Evolutionary conservation across 2,888 invertebrate genomes (phyloP).

Genomic region (Tipula confusa): DNA sequence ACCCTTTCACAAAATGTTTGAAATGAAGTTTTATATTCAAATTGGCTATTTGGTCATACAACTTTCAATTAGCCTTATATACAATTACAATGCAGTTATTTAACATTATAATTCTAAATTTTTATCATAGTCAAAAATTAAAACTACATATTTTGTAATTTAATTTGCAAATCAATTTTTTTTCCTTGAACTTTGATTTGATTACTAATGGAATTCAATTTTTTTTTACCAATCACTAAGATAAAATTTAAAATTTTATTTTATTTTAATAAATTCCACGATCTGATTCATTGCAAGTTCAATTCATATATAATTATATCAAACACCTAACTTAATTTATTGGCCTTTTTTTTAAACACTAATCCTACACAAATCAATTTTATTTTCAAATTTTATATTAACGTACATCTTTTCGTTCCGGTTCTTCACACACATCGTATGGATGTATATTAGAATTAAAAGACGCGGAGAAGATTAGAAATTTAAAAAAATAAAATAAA

Average conservation of each 20-base stretch:
- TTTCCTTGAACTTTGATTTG: no score
- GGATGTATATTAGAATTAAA: neutral
- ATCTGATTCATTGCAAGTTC: neutral
- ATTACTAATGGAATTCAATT: no score
- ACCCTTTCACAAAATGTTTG: neutral
- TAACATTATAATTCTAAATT: neutral
- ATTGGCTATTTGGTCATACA: neutral
- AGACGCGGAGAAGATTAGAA: neutral
- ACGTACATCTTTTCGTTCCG: neutral
- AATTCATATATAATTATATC: neutral
- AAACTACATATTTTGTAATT: neutral
- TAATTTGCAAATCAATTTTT: neutral
- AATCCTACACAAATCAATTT: constrained; percentile 14
- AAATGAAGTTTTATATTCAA: neutral
- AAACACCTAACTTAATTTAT: neutral
- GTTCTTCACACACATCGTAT: neutral
- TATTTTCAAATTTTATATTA: neutral
- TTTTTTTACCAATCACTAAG: no score
- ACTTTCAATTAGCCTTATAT: neutral
- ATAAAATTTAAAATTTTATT: neutral
- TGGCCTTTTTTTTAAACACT: neutral
- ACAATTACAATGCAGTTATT: neutral
- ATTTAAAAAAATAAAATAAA: no score
- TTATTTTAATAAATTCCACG: neutral
- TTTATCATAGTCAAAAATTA: neutral